Evolutionary conservation across 2,113 vertebrate species (phyloP).

Genomic region (Corythoichthys haematopterus): DNA sequence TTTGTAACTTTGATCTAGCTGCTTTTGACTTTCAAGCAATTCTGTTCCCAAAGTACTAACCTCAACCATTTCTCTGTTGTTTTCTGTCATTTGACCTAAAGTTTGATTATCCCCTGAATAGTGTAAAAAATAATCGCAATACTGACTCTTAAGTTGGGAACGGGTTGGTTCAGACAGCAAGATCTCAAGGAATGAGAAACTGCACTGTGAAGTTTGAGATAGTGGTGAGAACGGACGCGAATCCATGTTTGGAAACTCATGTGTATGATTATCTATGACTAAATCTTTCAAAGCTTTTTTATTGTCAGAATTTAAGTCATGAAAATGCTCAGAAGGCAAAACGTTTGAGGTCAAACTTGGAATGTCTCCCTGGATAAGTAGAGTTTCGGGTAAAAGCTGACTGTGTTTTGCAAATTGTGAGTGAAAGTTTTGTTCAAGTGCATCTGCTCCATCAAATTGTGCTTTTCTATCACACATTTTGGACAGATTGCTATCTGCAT

Average conservation of each 20-base stretch:
- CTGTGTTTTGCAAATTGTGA: constrained; percentile 8
- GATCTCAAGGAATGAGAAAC: constrained; percentile 66
- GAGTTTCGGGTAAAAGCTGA: constrained; percentile 6
- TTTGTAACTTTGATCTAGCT: neutral
- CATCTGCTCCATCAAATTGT: neutral
- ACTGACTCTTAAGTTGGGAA: constrained; percentile 45
- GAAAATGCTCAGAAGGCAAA: constrained; percentile 14
- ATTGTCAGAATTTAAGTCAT: neutral
- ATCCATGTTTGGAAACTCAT: constrained; percentile 15
- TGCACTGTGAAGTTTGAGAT: constrained; percentile 57
- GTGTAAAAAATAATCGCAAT: constrained; percentile 60
- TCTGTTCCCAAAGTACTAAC: constrained; percentile 1
- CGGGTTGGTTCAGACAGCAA: constrained; percentile 49
- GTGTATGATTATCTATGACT: neutral
- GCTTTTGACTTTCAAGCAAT: neutral
- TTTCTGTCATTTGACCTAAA: neutral
- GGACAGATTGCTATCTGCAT: neutral
- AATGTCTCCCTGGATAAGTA: constrained; percentile 8
- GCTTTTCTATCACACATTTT: neutral
- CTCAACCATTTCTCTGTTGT: neutral
- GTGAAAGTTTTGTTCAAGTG: constrained; percentile 6
- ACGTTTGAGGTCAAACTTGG: constrained; percentile 18
- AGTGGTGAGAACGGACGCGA: constrained; percentile 47
- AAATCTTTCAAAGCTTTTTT: constrained; percentile 14
- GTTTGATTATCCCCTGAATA: constrained; percentile 37